phyloP scores from a whole-genome alignment of 2,113 vertebrate genomes.

The Grantiella picta region DNA sequence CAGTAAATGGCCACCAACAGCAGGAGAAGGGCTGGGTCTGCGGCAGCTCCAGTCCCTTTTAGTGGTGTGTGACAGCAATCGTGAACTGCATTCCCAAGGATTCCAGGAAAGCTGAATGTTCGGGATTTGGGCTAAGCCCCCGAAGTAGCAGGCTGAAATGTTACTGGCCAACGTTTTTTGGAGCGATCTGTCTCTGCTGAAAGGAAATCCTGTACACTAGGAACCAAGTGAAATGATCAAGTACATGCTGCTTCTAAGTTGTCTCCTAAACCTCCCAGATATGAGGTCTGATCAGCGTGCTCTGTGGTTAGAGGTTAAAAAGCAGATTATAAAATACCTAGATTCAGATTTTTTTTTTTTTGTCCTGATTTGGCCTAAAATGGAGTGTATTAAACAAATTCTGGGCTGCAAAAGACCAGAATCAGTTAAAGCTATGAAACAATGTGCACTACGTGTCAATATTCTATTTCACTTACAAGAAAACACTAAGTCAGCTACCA shows the following conservation, averaged over 20 bases:
- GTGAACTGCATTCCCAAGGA: neutral
- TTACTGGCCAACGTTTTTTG: conserved; percentile 25
- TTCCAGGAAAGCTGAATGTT: neutral
- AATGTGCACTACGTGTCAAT: conserved; percentile 88
- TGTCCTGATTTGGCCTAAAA: conserved; percentile 93
- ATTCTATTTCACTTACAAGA: conserved; percentile 85
- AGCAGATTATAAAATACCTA: conserved; percentile 92
- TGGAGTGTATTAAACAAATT: conserved; percentile 90
- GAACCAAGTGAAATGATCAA: conserved; percentile 69
- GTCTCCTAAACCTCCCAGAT: conserved; percentile 83
- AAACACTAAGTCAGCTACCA: conserved; percentile 89
- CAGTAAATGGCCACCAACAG: conserved; percentile 46
- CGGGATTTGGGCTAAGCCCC: neutral
- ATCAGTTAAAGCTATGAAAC: conserved; percentile 92
- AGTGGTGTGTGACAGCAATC: conserved; percentile 56
- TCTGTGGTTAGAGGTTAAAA: conserved; percentile 91
- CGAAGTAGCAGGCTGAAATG: conserved; percentile 48
- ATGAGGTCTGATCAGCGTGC: conserved; percentile 91
- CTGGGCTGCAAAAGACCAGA: conserved; percentile 81
- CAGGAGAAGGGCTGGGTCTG: conserved; percentile 42
- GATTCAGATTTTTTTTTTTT: conserved; percentile 83
- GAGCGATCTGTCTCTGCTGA: conserved; percentile 13
- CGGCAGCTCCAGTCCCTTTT: conserved; percentile 49
- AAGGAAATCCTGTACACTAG: conserved; percentile 26
- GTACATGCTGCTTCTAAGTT: conserved; percentile 81